Percentiles rank a stretch among this genome's conserved stretches.
phyloP scores from a whole-genome alignment of 2,113 vertebrate genomes.

The Condylura cristata region DNA sequence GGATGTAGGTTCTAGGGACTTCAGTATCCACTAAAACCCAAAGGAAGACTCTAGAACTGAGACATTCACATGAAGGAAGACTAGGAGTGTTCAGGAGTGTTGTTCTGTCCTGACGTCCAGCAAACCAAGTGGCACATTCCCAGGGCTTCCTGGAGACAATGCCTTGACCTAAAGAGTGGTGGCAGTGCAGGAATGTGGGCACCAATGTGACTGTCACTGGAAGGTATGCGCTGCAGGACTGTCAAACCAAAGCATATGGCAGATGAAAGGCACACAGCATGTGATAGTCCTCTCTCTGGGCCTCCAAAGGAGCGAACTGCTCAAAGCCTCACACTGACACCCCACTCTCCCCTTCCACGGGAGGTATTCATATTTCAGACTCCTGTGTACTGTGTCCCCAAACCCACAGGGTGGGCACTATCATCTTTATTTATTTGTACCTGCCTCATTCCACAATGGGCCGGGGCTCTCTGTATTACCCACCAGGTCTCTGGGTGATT shows the following conservation, averaged over 20 bases:
- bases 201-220: neutral
- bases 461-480: neutral
- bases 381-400: neutral
- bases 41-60: neutral
- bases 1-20: neutral
- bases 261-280: neutral
- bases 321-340: neutral
- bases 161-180: neutral
- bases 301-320: neutral
- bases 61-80: conserved; percentile 8
- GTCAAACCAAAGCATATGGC: neutral
- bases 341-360: neutral
- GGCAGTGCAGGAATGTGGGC: neutral
- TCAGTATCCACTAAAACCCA: neutral
- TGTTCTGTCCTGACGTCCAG: neutral
- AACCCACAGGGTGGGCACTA: neutral
- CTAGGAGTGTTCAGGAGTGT: neutral
- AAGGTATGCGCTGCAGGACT: neutral
- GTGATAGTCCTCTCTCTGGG: neutral
- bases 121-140: neutral
- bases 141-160: neutral
- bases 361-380: neutral
- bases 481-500: neutral
- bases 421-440: neutral
- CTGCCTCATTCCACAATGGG: neutral